Base-by-base conservation (phyloP, 2,888 invertebrate genomes). In the Smittia sp. region DNA sequence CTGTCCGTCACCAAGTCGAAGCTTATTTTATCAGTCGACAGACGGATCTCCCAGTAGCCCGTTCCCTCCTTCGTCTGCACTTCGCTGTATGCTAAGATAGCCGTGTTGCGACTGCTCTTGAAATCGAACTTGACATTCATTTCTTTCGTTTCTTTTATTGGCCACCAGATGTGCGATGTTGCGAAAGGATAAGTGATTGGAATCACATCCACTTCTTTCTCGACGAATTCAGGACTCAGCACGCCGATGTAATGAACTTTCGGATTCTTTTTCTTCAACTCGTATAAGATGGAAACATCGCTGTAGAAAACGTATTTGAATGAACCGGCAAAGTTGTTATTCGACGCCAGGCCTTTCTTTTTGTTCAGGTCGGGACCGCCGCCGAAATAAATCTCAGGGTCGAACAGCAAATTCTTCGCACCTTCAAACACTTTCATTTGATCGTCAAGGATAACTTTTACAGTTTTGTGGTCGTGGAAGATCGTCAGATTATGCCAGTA, bases 231-330 rank as follows among this genome's bases (percentile, higher is more conserved):
- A 1, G 93, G 92, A 78, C 90, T 89, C 75, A 94, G 82, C 6
- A 92, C 88, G 46, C 92, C 87, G 77, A 90, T 90, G 79, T 91
- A 90, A 79, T 91, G 90, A 11, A 92, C 92, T 85, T 94, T 93
- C 24, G 93, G 93, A 81, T 93, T 93, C 76, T 89, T 89, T 77
- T 90, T 89, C 77, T 92, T 90, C 75, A 96, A 82, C 79, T 94
- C 94, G 80, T 95, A 94, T 75, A 97, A 85, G 76, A 97, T 93
- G 0, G 94, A 94, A 32, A 94, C 90, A 79, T 95, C 94, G 81
- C 96, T 96, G 82, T 94, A 95, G 81, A 93, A 96, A 65, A 96
- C 93, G 80, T 94, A 94, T 80, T 94, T 94, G 41, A 97, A 81
- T 77, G 93, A 93, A 24, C 97, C 94, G 77, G 92, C 92, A 80